Evolutionary conservation across 2,113 vertebrate species (phyloP), one percentile per base, ranked within the genome.

Genomic region (Oceanites oceanicus): DNA sequence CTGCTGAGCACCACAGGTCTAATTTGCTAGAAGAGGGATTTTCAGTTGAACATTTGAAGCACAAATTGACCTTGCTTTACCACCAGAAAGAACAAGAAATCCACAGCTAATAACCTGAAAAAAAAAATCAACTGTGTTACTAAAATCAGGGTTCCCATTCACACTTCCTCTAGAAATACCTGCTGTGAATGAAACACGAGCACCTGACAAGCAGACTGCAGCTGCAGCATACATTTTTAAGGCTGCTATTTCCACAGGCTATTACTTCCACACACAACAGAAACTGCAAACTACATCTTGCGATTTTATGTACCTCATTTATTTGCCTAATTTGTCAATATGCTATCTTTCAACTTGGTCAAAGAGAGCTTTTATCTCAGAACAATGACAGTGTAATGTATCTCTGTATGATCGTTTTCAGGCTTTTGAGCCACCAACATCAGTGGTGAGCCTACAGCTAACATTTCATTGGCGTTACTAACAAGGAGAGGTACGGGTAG

Each of bases 51-150:
- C 0, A 0, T 53, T 44, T 7, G 9, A 82, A 86, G 58, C n/a
- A 93, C 36, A 80, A 88, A 83, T 2, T 45, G 21, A 83, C 71
- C 40, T 83, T 45, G 13, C 21, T 75, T 75, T 73, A 61, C 17
- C 8, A 67, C 8, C 36, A 71, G 75, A 71, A 96, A 78, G 34
- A 86, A 82, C 18, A 90, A 86, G 42, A 88, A 92, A 83, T 71
- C 10, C 14, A 63, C 15, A 30, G 29, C 58, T 80, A 88, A 58
- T 18, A 59, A 53, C 5, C 74, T 44, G 17, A 47, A 58, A 89
- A 38, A 89, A 38, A 45, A 62, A 44, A 40, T 5, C 7, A 47
- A 52, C 15, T 16, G 32, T 59, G 53, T 59, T 88, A 63, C 26
- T 45, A 81, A 50, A 94, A 80, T 20, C 38, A 58, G 29, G 20